A percentile compares a stretch with the other conserved stretches of the same genome.
These are phyloP conservation scores for Marcusenius ussheri DNA, from an alignment of 2,113 vertebrate genomes.

Conservation along the genomic window DNA sequence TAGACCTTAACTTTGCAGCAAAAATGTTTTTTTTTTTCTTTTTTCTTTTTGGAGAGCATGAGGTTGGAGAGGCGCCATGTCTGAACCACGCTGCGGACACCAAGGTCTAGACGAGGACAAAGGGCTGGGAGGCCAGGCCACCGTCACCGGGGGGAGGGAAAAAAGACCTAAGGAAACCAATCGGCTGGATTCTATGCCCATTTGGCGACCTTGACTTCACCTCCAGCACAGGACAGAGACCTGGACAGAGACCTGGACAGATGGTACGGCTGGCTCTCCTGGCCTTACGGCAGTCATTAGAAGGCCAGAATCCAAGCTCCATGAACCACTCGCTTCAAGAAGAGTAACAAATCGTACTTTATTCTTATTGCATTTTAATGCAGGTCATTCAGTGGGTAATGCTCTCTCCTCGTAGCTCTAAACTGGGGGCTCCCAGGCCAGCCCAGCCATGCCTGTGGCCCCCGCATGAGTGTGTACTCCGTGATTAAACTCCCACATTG, in stretches of 20 bases:
- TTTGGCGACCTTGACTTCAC: not conserved
- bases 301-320: not conserved
- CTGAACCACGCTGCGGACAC: not conserved
- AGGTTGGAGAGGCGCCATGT: not conserved
- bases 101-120: not conserved
- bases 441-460: not conserved
- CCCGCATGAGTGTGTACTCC: not conserved
- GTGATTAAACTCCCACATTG: not conserved
- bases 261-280: not conserved
- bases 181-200: not conserved
- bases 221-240: not conserved
- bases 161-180: not conserved
- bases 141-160: not conserved
- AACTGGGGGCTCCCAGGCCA: not conserved
- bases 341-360: not conserved
- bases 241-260: not conserved
- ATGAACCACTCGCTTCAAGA: not conserved
- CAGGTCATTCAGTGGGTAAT: not conserved
- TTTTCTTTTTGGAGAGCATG: not conserved
- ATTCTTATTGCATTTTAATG: not conserved
- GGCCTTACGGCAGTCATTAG: not conserved
- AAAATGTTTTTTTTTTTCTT: not conserved
- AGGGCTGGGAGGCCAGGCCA: not conserved
- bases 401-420: not conserved
- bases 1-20: not conserved